Percentiles rank a stretch among this genome's conserved stretches.
Conservation (phyloP, 2,797 vertebrate genomes). For the Helicolenus hilgendorfi region DNA sequence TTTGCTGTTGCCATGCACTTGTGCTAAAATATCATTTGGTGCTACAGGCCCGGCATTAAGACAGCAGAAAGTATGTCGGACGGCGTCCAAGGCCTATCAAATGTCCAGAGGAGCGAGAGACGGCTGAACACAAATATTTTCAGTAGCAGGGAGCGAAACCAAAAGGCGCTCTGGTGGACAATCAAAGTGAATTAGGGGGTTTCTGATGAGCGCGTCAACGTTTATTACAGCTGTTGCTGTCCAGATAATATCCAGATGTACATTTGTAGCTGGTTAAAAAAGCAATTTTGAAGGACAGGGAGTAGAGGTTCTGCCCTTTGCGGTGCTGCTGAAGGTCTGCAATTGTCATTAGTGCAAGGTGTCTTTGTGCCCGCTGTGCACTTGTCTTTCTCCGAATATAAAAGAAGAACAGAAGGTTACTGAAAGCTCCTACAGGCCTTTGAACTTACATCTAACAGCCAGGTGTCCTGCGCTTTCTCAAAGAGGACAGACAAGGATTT, state of each 20-base stretch:
- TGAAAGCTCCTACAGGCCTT: slow-evolving; percentile 62
- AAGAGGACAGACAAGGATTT: slow-evolving; percentile 68
- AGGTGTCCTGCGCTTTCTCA: slow-evolving; percentile 79
- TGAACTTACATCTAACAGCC: slow-evolving; percentile 79
- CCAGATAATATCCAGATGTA: slow-evolving; percentile 85
- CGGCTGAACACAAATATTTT: slow-evolving; percentile 86
- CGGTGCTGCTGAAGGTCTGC: slow-evolving; percentile 59
- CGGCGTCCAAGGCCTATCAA: slow-evolving; percentile 78
- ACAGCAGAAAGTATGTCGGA: slow-evolving; percentile 86
- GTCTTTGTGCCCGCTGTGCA: slow-evolving; percentile 63
- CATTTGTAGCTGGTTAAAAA: slow-evolving; percentile 59
- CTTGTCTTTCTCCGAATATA: slow-evolving; percentile 64
- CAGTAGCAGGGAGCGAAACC: slow-evolving; percentile 83
- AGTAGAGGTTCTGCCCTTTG: slow-evolving; percentile 53
- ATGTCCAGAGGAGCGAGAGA: slow-evolving; percentile 79
- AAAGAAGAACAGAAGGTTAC: slow-evolving; percentile 59
- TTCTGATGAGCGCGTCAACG: slow-evolving; percentile 78
- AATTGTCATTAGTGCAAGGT: slow-evolving; percentile 80
- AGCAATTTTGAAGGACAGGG: slow-evolving; percentile 49
- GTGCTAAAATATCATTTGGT: slow-evolving; percentile 90
- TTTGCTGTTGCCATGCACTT: slow-evolving; percentile 92
- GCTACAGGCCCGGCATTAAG: slow-evolving; percentile 79
- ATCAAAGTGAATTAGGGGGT: slow-evolving; percentile 83
- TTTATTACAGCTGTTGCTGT: slow-evolving; percentile 81
- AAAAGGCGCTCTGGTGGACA: slow-evolving; percentile 78